Evolutionary conservation across 2,797 vertebrate species (phyloP).

Genomic region (Iguana delicatissima): DNA sequence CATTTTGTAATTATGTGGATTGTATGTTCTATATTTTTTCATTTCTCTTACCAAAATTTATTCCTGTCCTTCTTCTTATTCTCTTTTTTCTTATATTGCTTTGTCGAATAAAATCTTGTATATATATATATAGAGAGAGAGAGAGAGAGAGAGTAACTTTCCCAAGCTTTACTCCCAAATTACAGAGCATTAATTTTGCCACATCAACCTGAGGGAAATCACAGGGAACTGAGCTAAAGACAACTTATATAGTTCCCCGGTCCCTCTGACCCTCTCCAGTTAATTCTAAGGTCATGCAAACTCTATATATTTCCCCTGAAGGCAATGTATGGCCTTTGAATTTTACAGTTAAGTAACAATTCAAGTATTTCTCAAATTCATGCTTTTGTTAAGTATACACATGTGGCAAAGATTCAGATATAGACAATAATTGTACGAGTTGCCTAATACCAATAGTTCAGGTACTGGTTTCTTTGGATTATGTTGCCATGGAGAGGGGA

Average conservation of each 20-base stretch:
- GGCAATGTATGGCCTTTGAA: neutral
- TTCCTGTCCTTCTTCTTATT: no score
- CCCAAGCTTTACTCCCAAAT: neutral
- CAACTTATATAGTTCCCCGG: neutral
- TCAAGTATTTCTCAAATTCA: slow-evolving; percentile 6
- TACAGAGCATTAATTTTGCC: neutral
- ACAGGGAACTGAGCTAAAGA: neutral
- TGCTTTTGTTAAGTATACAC: slow-evolving; percentile 8
- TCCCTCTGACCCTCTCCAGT: neutral
- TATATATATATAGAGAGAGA: no score
- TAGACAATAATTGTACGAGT: neutral
- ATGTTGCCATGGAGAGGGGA: slow-evolving; percentile 5
- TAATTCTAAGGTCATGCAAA: neutral
- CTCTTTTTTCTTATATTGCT: no score
- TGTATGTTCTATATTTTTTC: no score
- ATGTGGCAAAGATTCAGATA: neutral
- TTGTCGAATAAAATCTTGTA: no score
- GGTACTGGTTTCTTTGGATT: neutral
- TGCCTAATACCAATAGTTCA: neutral
- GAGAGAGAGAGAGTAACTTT: no score
- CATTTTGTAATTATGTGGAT: no score
- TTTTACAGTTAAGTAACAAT: slow-evolving; percentile 1
- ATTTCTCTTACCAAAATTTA: no score
- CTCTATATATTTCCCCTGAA: neutral
- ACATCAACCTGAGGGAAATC: neutral